Conservation (phyloP, 2,113 vertebrate species). For the Oncorhynchus kisutch region DNA sequence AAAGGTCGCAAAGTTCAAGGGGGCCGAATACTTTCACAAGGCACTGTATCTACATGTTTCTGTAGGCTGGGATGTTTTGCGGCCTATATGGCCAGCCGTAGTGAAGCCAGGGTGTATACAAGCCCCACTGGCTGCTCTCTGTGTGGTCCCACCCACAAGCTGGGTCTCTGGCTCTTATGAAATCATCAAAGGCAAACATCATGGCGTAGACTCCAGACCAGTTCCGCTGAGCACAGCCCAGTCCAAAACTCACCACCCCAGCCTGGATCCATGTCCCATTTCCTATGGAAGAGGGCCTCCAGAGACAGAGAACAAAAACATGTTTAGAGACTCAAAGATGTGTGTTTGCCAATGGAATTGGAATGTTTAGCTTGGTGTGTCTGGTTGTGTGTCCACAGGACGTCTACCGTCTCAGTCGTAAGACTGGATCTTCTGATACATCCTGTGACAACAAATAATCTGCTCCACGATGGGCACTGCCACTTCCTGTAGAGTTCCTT, state of each 20-base stretch:
- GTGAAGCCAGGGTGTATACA: constrained; percentile 5
- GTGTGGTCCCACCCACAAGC: constrained; percentile 57
- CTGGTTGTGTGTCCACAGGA: constrained; percentile 40
- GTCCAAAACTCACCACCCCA: constrained; percentile 77
- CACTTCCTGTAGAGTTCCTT: constrained; percentile 69
- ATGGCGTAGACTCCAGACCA: constrained; percentile 75
- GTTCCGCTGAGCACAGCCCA: constrained; percentile 66
- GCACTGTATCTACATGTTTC: no score
- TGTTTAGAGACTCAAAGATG: no score
- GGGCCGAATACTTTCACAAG: no score
- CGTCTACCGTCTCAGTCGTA: constrained; percentile 51
- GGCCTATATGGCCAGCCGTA: constrained; percentile 11
- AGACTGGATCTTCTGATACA: constrained; percentile 52
- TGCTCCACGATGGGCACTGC: constrained; percentile 71
- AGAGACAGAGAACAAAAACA: constrained; percentile 53
- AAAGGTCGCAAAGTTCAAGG: no score
- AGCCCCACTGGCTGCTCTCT: constrained; percentile 6
- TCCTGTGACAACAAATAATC: constrained; percentile 57
- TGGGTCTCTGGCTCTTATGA: constrained; percentile 57
- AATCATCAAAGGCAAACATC: constrained; percentile 60
- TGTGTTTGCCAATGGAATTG: background rate
- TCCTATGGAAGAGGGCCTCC: constrained; percentile 71
- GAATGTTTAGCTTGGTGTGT: constrained; percentile 41
- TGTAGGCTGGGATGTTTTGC: background rate
- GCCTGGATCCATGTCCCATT: constrained; percentile 75